Evolutionary conservation across 1,140 invertebrate genomes (phyloP), one percentile per base, ranked within the genome.

Genomic region (Aphaenogaster ashmeadi): DNA sequence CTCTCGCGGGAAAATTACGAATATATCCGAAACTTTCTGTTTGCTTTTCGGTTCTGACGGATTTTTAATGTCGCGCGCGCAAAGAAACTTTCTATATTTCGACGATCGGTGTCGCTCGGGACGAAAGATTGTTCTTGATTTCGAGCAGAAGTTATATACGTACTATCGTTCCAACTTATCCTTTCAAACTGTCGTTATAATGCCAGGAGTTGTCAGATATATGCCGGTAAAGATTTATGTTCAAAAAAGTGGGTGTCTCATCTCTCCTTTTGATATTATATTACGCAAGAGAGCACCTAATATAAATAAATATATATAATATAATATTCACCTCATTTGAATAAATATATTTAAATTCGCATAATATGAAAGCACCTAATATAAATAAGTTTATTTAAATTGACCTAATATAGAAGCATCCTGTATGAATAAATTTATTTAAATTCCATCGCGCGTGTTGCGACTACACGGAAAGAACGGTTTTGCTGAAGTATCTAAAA

Each of bases 11-110:
- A 56, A 60, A 81, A 52, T 52, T 27, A 27, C 27, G 27, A 27
- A 27, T 27, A 27, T 41, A 71, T n/a, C 15, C 13, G 15, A 41
- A 69, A 81, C 36, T 69, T 69, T 80, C n/a, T 36, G 33, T 18
- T 67, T 27, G 21, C 33, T 47, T 27, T n/a, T 15, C 47, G n/a
- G 21, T 9, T 44, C 47, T 69, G 47, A 71, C 64, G 50, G 9
- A 81, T 56, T 81, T 81, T 71, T 81, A 56, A 71, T 58, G 7
- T 11, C 38, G 1, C 38, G 41, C 27, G n/a, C 33, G 36, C 50
- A 13, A 56, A n/a, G 50, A 56, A 81, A 81, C 36, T 44, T 81
- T 66, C 56, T 54, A 18, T 7, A 5, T 38, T 18, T 27, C 8
- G 8, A 3, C 18, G 13, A 67, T 52, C 62, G 8, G 0, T 64